Evolutionary conservation across 1,140 invertebrate genomes (phyloP).

Genomic region (Cyrtorhinus lividipennis): DNA sequence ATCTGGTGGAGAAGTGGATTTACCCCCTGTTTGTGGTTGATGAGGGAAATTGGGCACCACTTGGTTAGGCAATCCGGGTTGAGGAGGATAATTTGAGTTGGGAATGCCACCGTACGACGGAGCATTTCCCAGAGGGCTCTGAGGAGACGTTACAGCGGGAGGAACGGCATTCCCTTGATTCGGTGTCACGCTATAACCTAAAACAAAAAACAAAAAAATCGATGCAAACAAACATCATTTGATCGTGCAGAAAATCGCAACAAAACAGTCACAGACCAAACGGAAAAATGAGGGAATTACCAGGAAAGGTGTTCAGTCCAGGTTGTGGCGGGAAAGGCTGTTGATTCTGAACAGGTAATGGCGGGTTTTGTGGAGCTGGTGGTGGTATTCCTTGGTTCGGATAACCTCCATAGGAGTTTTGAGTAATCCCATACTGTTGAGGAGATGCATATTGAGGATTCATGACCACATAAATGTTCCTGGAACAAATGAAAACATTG

Average conservation of each 20-base stretch:
- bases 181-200: neutral
- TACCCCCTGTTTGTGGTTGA: no score
- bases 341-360: conserved; percentile 12
- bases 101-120: no score
- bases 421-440: conserved; percentile 6
- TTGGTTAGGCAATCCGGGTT: no score
- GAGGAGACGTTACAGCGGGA: neutral
- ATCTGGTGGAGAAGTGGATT: no score
- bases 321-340: conserved; percentile 7
- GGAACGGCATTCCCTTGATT: neutral
- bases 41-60: no score
- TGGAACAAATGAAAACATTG: neutral
- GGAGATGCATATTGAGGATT: conserved; percentile 28
- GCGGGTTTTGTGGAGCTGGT: conserved; percentile 17
- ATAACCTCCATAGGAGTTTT: conserved; percentile 24
- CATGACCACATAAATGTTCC: conserved; percentile 27
- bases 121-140: no score
- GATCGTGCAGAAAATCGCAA: no score
- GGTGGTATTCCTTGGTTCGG: conserved; percentile 12
- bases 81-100: no score
- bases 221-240: no score
- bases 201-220: neutral
- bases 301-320: no score
- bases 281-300: no score
- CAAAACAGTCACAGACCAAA: neutral